Percentiles rank a stretch among this genome's conserved stretches.
Conservation (phyloP, 2,113 vertebrate species). For the Podocnemis expansa region DNA sequence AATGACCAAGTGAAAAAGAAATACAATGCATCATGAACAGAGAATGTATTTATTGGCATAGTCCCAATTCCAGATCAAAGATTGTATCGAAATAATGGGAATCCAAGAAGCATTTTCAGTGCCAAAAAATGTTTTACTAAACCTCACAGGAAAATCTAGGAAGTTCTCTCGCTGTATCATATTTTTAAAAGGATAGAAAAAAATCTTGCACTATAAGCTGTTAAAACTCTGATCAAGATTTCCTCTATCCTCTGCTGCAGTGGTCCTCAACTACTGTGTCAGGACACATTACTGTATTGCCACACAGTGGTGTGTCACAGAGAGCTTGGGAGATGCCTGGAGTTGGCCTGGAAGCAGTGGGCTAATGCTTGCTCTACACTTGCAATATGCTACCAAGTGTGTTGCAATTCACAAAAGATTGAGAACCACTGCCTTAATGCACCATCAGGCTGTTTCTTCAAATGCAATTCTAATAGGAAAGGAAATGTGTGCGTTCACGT, state of each 20-base stretch:
- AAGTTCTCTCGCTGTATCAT: slow-evolving; percentile 25
- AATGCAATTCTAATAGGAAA: neutral
- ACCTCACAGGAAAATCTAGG: neutral
- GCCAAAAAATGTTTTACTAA: slow-evolving; percentile 44
- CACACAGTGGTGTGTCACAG: too few relatives aligned
- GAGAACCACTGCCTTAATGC: too few relatives aligned
- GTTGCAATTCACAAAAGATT: too few relatives aligned
- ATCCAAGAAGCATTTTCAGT: slow-evolving; percentile 34
- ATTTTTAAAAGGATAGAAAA: neutral
- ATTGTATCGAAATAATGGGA: slow-evolving; percentile 28
- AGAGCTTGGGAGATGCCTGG: too few relatives aligned
- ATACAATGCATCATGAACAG: slow-evolving; percentile 35
- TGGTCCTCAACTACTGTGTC: too few relatives aligned
- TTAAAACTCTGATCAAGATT: slow-evolving; percentile 28
- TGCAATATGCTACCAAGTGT: too few relatives aligned
- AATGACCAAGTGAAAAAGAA: slow-evolving; percentile 44
- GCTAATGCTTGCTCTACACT: too few relatives aligned
- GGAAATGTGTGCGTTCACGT: neutral
- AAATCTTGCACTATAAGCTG: neutral
- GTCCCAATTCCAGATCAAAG: slow-evolving; percentile 61
- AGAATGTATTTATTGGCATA: slow-evolving; percentile 64
- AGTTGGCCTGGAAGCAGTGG: too few relatives aligned
- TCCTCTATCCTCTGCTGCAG: slow-evolving; percentile 4
- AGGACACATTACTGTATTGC: too few relatives aligned
- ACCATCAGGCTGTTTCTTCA: slow-evolving; percentile 20